Evolutionary conservation across 2,797 vertebrate genomes (phyloP), one percentile per base, ranked within the genome.

Genomic region (Chelmon rostratus): DNA sequence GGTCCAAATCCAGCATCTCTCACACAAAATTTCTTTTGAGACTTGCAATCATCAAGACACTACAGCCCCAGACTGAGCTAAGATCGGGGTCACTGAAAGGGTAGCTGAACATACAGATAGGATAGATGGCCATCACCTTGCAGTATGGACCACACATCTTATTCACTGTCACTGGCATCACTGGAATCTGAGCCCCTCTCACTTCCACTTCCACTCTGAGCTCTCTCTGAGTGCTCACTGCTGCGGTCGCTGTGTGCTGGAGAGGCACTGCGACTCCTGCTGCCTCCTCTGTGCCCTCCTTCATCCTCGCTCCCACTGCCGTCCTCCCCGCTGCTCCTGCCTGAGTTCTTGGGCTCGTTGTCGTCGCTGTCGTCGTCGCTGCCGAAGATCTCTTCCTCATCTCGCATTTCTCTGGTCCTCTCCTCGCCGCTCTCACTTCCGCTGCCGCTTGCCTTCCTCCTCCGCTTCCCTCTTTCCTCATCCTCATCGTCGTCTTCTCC

Each of bases 371-470:
- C 97, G 0, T 97, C 95, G 13, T 97, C 96, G 3, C 97, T 93
- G 67, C 97, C 93, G 16, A 98, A 97, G 91, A 98, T 98, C 87
- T 98, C 97, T n/a, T 97, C 97, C 84, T 98, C 96, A 18, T 97
- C 97, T 0, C 97, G 96, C 74, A 96, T 93, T 23, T 97, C 96
- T 8, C 95, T 83, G 66, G 95, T 94, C 25, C 94, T 90, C 13
- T 96, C 96, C 56, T 95, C 95, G 0, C 95, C 96, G 2, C 96
- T 96, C 76, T 96, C 96, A 0, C 95, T 96, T 1, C 94, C 95
- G 9, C 95, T 96, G 71, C 73, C 93, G 31, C 91, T 94, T 0
- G 64, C 23, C 0, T 95, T 96, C 87, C 91, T 91, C 67, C 72
- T 87, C 9, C 89, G 81, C 79, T 91, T 92, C 4, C 0, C 86